Percentiles rank a stretch among this genome's conserved stretches.
phyloP scores from a whole-genome alignment of 2,113 vertebrate genomes.

The Harpagus bidentatus region DNA sequence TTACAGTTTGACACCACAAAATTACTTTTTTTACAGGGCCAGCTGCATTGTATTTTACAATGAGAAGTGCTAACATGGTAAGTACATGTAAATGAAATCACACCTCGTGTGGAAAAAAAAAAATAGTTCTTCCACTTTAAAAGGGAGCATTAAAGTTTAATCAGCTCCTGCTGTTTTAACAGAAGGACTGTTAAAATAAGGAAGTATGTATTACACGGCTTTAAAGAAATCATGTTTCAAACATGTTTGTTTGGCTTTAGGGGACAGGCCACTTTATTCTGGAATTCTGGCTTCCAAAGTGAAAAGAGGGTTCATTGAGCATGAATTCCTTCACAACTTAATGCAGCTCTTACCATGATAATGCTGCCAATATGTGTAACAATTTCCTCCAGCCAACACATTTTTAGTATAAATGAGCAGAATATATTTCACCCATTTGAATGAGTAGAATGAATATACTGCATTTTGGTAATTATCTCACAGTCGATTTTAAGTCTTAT shows the following conservation, averaged over 20 bases:
- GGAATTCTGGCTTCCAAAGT: neutral
- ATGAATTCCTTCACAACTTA: neutral
- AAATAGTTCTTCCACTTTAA: slow-evolving; percentile 30
- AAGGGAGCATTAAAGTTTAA: slow-evolving; percentile 19
- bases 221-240: neutral
- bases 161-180: neutral
- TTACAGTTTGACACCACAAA: neutral
- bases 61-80: neutral
- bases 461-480: neutral
- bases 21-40: neutral
- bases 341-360: neutral
- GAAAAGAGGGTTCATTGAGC: neutral
- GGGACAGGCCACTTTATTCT: neutral
- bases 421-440: neutral
- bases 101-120: neutral
- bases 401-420: neutral
- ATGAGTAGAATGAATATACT: neutral
- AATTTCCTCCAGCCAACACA: neutral
- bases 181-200: neutral
- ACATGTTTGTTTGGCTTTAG: neutral
- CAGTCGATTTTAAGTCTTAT: neutral
- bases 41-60: neutral
- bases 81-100: slow-evolving; percentile 14
- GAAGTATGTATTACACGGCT: neutral
- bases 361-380: neutral